Percentiles rank a stretch among this genome's conserved stretches.
Evolutionary conservation across 1,140 invertebrate genomes (phyloP).

Genomic region (Cardiocondyla obscurior): DNA sequence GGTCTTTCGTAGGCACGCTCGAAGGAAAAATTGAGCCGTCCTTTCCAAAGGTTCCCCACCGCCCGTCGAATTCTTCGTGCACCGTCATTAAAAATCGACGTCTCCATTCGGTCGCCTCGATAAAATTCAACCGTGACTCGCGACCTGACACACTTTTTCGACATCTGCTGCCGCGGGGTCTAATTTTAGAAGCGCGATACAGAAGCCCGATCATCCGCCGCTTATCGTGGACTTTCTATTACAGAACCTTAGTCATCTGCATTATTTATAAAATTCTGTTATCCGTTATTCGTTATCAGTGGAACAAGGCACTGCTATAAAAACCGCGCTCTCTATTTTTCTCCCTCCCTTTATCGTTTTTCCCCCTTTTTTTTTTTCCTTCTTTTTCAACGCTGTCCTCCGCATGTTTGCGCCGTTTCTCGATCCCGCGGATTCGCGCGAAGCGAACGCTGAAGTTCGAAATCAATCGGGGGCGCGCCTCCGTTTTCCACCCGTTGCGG

Average conservation of each 20-base stretch:
- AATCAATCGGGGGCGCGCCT: neutral
- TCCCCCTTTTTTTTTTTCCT: neutral
- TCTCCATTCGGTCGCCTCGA: neutral
- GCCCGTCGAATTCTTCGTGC: neutral
- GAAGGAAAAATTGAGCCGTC: neutral
- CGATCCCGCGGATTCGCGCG: neutral
- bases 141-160: neutral
- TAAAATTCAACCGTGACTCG: neutral
- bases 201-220: neutral
- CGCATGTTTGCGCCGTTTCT: neutral
- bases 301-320: neutral
- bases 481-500: neutral
- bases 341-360: too few species aligned
- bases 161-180: neutral
- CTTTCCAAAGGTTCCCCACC: neutral
- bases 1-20: too few species aligned
- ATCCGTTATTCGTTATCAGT: neutral
- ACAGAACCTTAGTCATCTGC: neutral
- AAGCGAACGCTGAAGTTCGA: neutral
- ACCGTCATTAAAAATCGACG: neutral
- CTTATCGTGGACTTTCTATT: neutral
- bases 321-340: neutral
- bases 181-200: neutral
- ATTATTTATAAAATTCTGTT: conserved; percentile 22
- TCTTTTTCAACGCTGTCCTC: neutral